Percentiles rank a stretch among this genome's conserved stretches.
phyloP scores from a whole-genome alignment of 2,113 vertebrate species.

The Pampusana beccarii region DNA sequence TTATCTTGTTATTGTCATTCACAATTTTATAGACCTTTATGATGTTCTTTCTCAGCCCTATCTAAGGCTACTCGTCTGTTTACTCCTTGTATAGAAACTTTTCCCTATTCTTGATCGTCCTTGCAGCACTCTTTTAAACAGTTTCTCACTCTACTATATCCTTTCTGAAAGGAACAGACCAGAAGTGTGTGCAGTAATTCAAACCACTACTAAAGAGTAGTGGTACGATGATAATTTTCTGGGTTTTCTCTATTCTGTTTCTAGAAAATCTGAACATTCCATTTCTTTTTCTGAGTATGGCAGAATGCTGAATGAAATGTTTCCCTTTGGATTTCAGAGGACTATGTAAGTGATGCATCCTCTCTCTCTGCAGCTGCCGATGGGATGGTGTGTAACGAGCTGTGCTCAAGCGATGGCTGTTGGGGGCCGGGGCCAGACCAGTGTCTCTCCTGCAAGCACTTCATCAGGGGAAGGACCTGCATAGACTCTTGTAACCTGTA shows the following conservation, averaged over 20 bases:
- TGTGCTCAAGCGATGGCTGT: constrained; percentile 92
- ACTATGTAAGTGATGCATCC: not conserved
- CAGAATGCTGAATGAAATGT: accelerated
- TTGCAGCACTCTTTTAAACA: not conserved
- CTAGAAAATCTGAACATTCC: accelerated
- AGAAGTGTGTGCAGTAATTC: not conserved
- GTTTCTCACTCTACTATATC: not conserved
- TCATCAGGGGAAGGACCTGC: constrained; percentile 90
- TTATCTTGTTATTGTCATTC: not conserved
- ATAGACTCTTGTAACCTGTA: constrained; percentile 92
- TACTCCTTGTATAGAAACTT: not conserved
- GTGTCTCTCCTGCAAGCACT: constrained; percentile 90
- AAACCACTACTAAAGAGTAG: no score
- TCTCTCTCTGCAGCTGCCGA: constrained; percentile 80
- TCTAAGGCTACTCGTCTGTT: not conserved
- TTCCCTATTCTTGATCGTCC: not conserved
- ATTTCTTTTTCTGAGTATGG: accelerated
- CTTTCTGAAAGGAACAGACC: not conserved
- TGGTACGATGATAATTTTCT: not conserved
- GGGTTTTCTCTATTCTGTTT: not conserved
- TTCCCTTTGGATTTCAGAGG: not conserved
- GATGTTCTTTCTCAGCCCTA: not conserved
- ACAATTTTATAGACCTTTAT: not conserved
- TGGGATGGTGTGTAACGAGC: constrained; percentile 88
- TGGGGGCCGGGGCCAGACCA: constrained; percentile 96